Base-by-base conservation (phyloP, 2,888 invertebrate genomes). In the Poecilobothrus nobilitatus region DNA sequence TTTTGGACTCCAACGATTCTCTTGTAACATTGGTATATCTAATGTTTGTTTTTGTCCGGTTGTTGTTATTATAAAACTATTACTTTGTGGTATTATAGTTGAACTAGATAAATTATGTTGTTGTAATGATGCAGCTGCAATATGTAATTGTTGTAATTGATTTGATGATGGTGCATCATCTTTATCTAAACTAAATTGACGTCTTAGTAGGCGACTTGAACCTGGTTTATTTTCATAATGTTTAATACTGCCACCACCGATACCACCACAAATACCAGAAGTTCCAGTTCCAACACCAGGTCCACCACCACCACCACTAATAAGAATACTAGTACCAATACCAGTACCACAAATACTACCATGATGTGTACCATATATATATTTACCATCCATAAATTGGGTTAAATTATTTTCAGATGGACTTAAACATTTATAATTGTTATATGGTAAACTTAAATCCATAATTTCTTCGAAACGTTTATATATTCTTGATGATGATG, bases 391-490 rank as follows among this genome's bases (percentile, higher is more conserved):
- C 33, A 76, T 75, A 73, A 77, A 80, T 70, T 81, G 79, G 10
- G 81, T 78, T 6, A 82, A 73, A 71, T 83, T 83, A 72, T 84
- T 83, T 74, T 86, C 86, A 72, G 87, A 88, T 9, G 88, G 88
- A 75, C 88, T 88, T 27, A 88, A 82, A 77, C 88, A 90, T 78
- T 89, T 87, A 80, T 91, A 91, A 73, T 90, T 89, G 76, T 89
- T 88, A 79, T 91, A 91, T 3, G 90, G 89, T 0, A 88, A 88
- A 78, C 90, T 89, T 66, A 89, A 83, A 75, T 90, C 91, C 74
- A 82, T 81, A 77, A 82, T 81, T 72, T 82, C 81, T 72, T 82
- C 82, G 66, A 82, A 79, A 72, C 79, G 80, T 73, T 82, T 82
- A 68, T 82, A 82, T 0, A 82, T 72, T 0, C 81, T 75, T 0